phyloP scores from a whole-genome alignment of 2,888 invertebrate species.

The Dynastes grantii region DNA sequence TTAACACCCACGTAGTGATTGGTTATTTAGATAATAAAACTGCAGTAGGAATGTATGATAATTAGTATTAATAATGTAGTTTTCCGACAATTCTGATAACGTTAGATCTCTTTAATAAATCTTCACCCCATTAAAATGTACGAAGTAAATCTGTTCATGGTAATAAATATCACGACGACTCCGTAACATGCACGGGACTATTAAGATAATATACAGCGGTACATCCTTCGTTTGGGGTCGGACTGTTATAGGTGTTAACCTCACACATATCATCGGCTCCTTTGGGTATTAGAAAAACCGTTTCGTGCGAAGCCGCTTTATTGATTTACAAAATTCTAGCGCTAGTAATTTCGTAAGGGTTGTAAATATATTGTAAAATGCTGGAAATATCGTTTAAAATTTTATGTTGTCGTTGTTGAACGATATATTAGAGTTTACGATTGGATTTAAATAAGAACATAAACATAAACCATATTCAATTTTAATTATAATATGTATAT shows the following conservation, averaged over 20 bases:
- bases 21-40: too few relatives aligned
- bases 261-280: conserved; percentile 10
- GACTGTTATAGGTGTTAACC: conserved; percentile 27
- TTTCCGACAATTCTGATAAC: too few relatives aligned
- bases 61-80: too few relatives aligned
- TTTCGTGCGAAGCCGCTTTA: neutral
- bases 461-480: too few relatives aligned
- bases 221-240: conserved; percentile 10
- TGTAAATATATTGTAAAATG: too few relatives aligned
- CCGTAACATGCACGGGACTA: conserved; percentile 2
- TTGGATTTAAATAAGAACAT: too few relatives aligned
- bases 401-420: too few relatives aligned
- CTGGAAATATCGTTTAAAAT: too few relatives aligned
- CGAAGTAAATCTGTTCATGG: conserved; percentile 8
- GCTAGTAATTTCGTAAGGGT: neutral
- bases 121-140: neutral
- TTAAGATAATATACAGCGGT: conserved; percentile 18
- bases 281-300: conserved; percentile 5
- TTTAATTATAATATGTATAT: too few relatives aligned
- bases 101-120: neutral
- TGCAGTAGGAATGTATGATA: too few relatives aligned
- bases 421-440: too few relatives aligned
- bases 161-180: neutral
- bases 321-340: conserved; percentile 7
- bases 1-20: too few relatives aligned